phyloP scores from a whole-genome alignment of 1,140 invertebrate genomes.

The Eulimnadia texana region DNA sequence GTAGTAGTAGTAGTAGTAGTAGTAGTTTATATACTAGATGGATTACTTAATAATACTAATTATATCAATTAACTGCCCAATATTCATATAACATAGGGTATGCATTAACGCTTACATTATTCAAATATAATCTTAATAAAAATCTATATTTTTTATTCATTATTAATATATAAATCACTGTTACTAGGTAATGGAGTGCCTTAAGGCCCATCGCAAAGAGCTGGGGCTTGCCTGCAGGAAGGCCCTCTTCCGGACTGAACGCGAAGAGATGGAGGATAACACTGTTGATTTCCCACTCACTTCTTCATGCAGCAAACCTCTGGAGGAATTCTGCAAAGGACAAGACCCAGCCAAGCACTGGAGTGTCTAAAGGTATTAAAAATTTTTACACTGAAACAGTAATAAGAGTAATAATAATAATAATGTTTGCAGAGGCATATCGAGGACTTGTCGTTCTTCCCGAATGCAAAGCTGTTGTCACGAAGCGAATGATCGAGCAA shows the following conservation, averaged over 20 bases:
- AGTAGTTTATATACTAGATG: too few species aligned
- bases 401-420: too few species aligned
- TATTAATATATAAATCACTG: too few species aligned
- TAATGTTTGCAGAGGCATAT: constrained; percentile 58
- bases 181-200: constrained; percentile 81
- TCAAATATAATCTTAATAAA: not conserved
- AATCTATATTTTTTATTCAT: not conserved
- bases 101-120: too few species aligned
- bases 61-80: not conserved
- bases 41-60: not conserved
- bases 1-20: not conserved
- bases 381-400: too few species aligned
- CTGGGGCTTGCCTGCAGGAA: constrained; percentile 55
- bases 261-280: constrained; percentile 70
- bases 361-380: constrained; percentile 34
- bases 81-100: too few species aligned
- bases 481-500: constrained; percentile 80
- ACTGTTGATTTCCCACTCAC: constrained; percentile 69
- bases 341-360: constrained; percentile 49
- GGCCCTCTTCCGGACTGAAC: constrained; percentile 64
- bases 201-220: constrained; percentile 52
- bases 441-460: constrained; percentile 30
- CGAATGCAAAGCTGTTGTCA: constrained; percentile 84
- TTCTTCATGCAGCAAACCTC: constrained; percentile 67
- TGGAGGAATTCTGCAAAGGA: constrained; percentile 60